Percentiles rank a stretch among this genome's conserved stretches.
phyloP scores from a whole-genome alignment of 2,888 invertebrate species.

The Drosophila flavopinicola region DNA sequence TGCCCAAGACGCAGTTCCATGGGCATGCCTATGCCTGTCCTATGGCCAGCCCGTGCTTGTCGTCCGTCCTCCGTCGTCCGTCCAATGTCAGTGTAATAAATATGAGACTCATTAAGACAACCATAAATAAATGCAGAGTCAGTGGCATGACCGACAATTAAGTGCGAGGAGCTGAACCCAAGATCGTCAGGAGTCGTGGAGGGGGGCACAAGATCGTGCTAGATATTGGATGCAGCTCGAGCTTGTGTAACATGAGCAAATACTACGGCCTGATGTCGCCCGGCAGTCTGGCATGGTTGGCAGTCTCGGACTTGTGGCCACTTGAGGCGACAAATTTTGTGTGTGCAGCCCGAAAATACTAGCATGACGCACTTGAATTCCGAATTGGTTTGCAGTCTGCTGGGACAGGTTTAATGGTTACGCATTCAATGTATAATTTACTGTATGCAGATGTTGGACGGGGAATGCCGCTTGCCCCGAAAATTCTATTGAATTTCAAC shows the following conservation, averaged over 20 bases:
- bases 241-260: conserved; percentile 71
- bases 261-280: conserved; percentile 66
- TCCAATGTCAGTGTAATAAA: conserved; percentile 65
- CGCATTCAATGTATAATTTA: conserved; percentile 67
- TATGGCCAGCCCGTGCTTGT: conserved; percentile 42
- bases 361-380: conserved; percentile 75
- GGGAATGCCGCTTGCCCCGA: conserved; percentile 65
- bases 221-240: conserved; percentile 35
- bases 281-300: conserved; percentile 64
- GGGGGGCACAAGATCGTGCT: conserved; percentile 41
- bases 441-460: conserved; percentile 69
- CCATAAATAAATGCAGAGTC: conserved; percentile 81
- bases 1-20: conserved; percentile 6
- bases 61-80: conserved; percentile 59
- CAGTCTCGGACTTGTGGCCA: too few relatives aligned
- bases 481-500: conserved; percentile 73
- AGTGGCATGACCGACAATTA: conserved; percentile 76
- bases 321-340: conserved; percentile 73
- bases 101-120: conserved; percentile 80
- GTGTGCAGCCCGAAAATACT: conserved; percentile 62
- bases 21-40: conserved; percentile 5
- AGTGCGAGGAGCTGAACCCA: conserved; percentile 58
- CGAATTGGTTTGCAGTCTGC: conserved; percentile 41
- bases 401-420: conserved; percentile 72
- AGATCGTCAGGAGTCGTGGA: conserved; percentile 39